Base-by-base conservation (phyloP, 2,888 invertebrate genomes). In the Callimorpha dominula region DNA sequence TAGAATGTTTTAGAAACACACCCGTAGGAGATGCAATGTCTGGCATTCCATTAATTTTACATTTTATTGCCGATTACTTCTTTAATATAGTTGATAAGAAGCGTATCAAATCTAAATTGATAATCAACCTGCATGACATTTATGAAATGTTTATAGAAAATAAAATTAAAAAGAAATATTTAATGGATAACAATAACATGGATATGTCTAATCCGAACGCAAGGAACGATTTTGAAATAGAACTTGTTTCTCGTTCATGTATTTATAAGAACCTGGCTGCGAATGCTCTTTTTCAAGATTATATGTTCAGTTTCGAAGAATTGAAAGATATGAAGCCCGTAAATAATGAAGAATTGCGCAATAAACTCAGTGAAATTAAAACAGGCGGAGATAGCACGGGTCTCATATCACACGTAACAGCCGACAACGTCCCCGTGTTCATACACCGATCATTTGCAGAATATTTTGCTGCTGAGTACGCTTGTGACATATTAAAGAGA, bases 191-290 rank as follows among this genome's bases (percentile, higher is more conserved):
- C 31, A 31, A 31, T 31, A 31, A 31, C 31, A 71, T 75, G 69
- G 68, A 80, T 15, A 54, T 79, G 4, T 76, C 49, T 52, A 75
- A 68, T 14, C 70, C 82, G 7, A 70, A 71, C 9, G 62, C 71
- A 11, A 64, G 65, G 8, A 49, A 20, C 9, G 46, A 60, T 40
- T 77, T 68, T 17, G 69, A 83, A 6, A 78, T 67, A 31, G 79
- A 83, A 43, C 71, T 65, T 2, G 40, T 20, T n/a, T 70, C 71
- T 15, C 78, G 75, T 43, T 69, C 74, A 9, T 9, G 43, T 2
- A 74, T 65, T n/a, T 78, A 83, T 60, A 79, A 74, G 50, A 73
- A 77, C 65, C 43, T 83, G 3, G 82, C 72, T 0, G 77, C 77
- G 0, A 75, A 77, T 63, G 65, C 73, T 12, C 31, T 78, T 4